Conservation (phyloP, 1,140 invertebrate genomes). For the Lethocerus indicus region DNA sequence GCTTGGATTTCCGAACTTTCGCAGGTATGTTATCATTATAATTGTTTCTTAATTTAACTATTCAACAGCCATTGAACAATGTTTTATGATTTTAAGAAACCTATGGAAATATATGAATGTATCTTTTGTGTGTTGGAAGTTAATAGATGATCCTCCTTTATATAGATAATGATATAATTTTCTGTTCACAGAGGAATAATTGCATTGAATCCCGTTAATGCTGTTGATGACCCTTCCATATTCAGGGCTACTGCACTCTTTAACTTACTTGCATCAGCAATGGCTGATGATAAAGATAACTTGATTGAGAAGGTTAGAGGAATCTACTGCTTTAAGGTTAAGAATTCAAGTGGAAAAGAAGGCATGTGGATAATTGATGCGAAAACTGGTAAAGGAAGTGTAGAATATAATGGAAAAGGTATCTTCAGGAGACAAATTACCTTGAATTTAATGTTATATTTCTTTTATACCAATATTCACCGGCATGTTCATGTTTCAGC, state of each 20-base stretch:
- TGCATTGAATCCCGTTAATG: conserved; percentile 2
- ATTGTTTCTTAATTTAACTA: not conserved
- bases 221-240: conserved; percentile 27
- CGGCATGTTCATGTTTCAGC: conserved; percentile 31
- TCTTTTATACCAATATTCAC: no score
- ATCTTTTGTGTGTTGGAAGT: not conserved
- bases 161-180: no score
- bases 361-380: conserved; percentile 82
- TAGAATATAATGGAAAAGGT: conserved; percentile 60
- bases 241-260: conserved; percentile 67
- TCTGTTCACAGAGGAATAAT: conserved; percentile 2
- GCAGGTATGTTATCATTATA: not conserved
- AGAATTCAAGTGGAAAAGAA: conserved; percentile 51
- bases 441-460: no score
- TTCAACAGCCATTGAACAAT: not conserved
- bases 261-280: conserved; percentile 58
- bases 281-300: conserved; percentile 63
- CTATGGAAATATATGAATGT: not conserved
- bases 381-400: conserved; percentile 70
- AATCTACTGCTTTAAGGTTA: conserved; percentile 76
- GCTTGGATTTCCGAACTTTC: conserved; percentile 48
- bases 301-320: conserved; percentile 74
- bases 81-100: not conserved
- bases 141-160: no score
- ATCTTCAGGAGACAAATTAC: conserved; percentile 6